Percentiles rank a stretch among this genome's conserved stretches.
Evolutionary conservation across 2,888 invertebrate species (phyloP).

Genomic region (Acleris literana): DNA sequence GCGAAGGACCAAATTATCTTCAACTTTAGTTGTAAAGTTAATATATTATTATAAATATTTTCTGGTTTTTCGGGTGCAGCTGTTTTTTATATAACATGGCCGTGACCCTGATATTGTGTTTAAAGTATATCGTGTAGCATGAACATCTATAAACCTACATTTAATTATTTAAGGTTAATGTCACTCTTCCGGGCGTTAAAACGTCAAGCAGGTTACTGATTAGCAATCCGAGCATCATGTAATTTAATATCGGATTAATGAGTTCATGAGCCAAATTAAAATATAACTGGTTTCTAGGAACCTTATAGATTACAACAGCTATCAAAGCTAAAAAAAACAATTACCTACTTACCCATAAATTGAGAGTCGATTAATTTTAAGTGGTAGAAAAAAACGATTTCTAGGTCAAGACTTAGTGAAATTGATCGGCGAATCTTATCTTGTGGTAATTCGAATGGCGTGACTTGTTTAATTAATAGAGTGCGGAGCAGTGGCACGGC

Average conservation of each 20-base stretch:
- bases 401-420: slow-evolving; percentile 20
- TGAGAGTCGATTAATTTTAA: slow-evolving; percentile 6
- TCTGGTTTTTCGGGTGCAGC: too few relatives aligned
- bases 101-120: not conserved
- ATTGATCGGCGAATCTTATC: slow-evolving; percentile 16
- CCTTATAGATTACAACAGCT: not conserved
- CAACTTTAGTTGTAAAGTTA: too few relatives aligned
- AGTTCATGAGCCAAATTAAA: slow-evolving; percentile 1
- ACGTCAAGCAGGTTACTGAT: slow-evolving; percentile 1
- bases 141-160: not conserved
- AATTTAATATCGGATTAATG: slow-evolving; percentile 7
- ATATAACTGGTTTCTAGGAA: not conserved
- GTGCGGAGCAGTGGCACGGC: not conserved
- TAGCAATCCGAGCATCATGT: not conserved
- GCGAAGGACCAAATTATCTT: too few relatives aligned
- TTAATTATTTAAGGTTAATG: slow-evolving; percentile 6
- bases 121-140: not conserved
- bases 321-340: not conserved
- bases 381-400: slow-evolving; percentile 14
- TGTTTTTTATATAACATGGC: too few relatives aligned
- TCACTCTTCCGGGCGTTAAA: slow-evolving; percentile 12
- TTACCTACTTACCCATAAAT: not conserved
- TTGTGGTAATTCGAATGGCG: slow-evolving; percentile 8
- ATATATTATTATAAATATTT: too few relatives aligned
- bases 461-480: slow-evolving; percentile 15